These are phyloP conservation scores for Subanguina moxae DNA, from an alignment of 1,140 invertebrate genomes.

Conservation along the genomic window DNA sequence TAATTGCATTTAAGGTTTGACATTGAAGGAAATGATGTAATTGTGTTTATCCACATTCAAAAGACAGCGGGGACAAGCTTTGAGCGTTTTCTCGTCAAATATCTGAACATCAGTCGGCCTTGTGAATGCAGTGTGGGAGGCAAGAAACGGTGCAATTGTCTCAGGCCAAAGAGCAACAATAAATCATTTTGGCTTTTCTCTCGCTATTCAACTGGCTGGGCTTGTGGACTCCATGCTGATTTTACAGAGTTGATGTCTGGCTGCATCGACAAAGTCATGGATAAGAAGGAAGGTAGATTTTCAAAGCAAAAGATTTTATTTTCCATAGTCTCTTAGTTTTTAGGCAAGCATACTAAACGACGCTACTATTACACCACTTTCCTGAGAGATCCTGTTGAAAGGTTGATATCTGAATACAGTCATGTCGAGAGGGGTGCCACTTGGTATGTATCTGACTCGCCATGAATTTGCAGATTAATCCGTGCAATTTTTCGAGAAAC, in stretches of 20 bases:
- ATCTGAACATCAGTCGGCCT: conserved; percentile 51
- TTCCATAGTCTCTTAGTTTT: conserved; percentile 5
- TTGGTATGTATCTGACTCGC: no score
- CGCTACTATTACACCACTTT: conserved; percentile 91
- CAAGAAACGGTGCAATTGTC: conserved; percentile 71
- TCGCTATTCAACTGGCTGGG: conserved; percentile 95
- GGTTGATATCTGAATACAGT: conserved; percentile 86
- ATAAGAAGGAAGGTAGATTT: conserved; percentile 58
- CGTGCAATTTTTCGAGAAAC: no score
- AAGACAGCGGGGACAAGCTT: conserved; percentile 90
- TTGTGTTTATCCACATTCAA: conserved; percentile 97
- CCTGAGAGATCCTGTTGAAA: conserved; percentile 79
- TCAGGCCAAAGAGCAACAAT: conserved; percentile 34
- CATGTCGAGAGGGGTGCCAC: conserved; percentile 94
- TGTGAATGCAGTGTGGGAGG: conserved; percentile 44
- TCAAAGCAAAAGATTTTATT: conserved; percentile 2
- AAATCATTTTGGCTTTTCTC: conserved; percentile 83
- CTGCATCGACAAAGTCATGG: conserved; percentile 62
- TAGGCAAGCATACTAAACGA: conserved; percentile 44
- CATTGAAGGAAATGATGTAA: conserved; percentile 82
- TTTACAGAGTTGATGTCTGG: conserved; percentile 87
- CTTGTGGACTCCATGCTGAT: conserved; percentile 94
- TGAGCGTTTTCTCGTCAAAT: conserved; percentile 66
- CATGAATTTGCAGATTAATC: no score
- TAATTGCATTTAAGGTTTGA: conserved; percentile 20